phyloP scores from a whole-genome alignment of 2,797 vertebrate genomes.

The Coilia nasus region DNA sequence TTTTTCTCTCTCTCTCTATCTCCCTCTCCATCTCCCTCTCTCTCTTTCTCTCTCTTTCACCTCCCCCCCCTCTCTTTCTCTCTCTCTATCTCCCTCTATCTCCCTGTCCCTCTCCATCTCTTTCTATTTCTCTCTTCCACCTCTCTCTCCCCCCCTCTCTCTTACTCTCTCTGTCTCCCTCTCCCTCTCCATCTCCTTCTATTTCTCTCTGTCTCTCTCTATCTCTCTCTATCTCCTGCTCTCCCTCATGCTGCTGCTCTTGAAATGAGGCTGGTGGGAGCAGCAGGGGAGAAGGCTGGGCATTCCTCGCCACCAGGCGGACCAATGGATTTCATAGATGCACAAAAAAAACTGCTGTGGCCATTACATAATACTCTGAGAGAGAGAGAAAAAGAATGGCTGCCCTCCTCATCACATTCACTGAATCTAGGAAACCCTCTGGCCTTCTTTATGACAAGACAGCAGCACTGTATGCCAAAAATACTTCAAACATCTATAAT shows the following conservation, averaged over 20 bases:
- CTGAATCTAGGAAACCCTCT: not conserved
- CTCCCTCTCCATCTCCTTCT: no score
- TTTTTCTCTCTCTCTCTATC: no score
- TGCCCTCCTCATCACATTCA: not conserved
- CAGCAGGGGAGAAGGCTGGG: conserved; percentile 4
- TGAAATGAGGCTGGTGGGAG: not conserved
- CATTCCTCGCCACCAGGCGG: not conserved
- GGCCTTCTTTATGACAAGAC: not conserved
- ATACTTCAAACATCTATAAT: not conserved
- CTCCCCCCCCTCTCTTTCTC: no score
- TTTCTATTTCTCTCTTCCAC: not conserved
- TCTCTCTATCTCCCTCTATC: not conserved
- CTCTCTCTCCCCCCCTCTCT: not conserved
- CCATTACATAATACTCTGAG: not conserved
- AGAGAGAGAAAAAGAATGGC: not conserved
- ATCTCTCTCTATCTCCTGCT: not conserved
- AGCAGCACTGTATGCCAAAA: not conserved
- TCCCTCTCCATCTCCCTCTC: not conserved
- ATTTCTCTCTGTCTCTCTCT: not conserved
- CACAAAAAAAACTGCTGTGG: not conserved
- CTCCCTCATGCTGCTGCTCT: not conserved
- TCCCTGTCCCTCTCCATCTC: not conserved
- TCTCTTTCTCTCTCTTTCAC: not conserved
- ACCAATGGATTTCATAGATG: not conserved
- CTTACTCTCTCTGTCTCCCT: no score